Percentiles rank a stretch among this genome's conserved stretches.
Conservation (phyloP, 2,113 vertebrate species). For the Gavialis gangeticus region DNA sequence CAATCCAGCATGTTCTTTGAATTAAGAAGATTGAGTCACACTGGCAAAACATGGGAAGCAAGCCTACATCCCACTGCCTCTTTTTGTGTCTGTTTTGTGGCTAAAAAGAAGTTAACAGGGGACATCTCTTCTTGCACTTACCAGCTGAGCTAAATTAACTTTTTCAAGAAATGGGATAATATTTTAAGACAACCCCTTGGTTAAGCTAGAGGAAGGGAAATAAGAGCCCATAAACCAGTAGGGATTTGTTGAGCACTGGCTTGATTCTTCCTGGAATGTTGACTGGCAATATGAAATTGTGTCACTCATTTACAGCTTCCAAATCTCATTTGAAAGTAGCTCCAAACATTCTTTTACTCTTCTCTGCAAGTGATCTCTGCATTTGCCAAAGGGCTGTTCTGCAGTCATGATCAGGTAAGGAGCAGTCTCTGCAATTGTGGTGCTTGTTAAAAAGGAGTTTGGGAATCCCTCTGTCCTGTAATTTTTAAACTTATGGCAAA, state of each 20-base stretch:
- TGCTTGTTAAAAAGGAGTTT: neutral
- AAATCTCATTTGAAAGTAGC: neutral
- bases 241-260: accelerated
- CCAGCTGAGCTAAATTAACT: neutral
- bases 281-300: neutral
- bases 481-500: neutral
- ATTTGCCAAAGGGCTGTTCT: accelerated
- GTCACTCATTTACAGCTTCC: neutral
- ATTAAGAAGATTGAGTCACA: accelerated
- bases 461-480: neutral
- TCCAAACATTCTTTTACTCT: neutral
- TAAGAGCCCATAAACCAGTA: no score
- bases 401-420: accelerated
- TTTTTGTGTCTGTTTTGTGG: neutral
- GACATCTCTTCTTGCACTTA: neutral
- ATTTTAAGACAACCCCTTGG: accelerated
- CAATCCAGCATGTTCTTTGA: neutral
- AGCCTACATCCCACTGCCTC: no score
- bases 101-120: neutral
- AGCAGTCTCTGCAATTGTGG: neutral
- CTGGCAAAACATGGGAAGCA: accelerated
- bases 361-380: accelerated
- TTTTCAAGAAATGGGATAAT: accelerated
- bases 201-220: neutral
- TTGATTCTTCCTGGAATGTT: neutral